Conservation (phyloP, 1,140 invertebrate species). For the Bombus sylvicola region DNA sequence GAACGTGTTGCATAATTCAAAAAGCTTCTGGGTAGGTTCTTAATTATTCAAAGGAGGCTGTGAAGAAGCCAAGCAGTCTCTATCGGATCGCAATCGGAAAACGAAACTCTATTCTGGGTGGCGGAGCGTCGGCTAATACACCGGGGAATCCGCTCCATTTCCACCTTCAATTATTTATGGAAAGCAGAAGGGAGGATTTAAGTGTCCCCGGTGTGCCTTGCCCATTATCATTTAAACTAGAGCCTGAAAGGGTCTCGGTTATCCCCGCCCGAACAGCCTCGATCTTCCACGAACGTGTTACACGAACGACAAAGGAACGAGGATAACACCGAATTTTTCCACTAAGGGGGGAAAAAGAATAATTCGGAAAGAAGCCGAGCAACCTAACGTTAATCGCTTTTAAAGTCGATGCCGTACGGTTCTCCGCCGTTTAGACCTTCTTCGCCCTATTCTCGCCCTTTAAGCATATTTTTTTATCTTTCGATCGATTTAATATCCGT, state of each 20-base stretch:
- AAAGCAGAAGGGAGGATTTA: conserved; percentile 65
- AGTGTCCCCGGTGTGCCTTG: conserved; percentile 59
- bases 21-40: background rate
- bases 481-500: too few species aligned
- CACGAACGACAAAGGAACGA: background rate
- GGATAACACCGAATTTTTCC: background rate
- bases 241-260: conserved; percentile 53
- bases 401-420: too few species aligned
- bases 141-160: conserved; percentile 63
- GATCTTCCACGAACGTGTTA: conserved; percentile 41
- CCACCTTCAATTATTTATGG: conserved; percentile 67
- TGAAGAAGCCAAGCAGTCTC: conserved; percentile 25
- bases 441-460: too few species aligned
- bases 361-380: background rate
- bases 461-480: too few species aligned
- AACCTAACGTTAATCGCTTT: background rate
- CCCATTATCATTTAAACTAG: conserved; percentile 67
- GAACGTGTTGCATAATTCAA: conserved; percentile 5
- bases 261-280: conserved; percentile 33
- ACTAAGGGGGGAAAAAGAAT: background rate
- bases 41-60: conserved; percentile 31
- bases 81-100: conserved; percentile 29
- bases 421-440: too few species aligned
- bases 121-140: conserved; percentile 35
- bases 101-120: conserved; percentile 19